phyloP scores from a whole-genome alignment of 1,140 invertebrate genomes.

The Metopolophium dirhodum region DNA sequence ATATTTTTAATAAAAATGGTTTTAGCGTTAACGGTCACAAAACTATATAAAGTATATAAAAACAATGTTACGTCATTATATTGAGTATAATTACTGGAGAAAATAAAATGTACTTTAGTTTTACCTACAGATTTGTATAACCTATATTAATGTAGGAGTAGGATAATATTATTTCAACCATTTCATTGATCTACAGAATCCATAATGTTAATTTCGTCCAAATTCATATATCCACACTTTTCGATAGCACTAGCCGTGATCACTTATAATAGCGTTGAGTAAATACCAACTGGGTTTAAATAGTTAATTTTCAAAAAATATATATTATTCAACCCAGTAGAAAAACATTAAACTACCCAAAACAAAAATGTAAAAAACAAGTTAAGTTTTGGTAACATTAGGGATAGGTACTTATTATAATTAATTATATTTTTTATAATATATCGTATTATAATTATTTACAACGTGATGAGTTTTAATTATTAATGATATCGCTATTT shows the following conservation, averaged over 20 bases:
- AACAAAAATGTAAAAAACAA: background rate
- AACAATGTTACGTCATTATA: background rate
- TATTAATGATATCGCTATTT: no score
- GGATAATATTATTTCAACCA: background rate
- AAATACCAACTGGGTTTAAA: background rate
- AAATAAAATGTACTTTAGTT: background rate
- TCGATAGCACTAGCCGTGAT: background rate
- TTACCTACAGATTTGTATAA: background rate
- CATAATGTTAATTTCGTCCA: background rate
- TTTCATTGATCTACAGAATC: background rate
- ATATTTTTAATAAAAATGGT: no score
- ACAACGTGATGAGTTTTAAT: background rate
- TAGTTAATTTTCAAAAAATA: background rate
- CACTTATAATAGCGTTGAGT: background rate
- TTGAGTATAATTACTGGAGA: background rate
- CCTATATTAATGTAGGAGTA: background rate
- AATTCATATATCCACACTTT: background rate
- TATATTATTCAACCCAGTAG: background rate
- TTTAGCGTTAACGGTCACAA: background rate
- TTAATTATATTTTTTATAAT: slow-evolving; percentile 5
- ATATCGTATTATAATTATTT: background rate
- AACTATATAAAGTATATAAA: background rate
- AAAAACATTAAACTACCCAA: background rate
- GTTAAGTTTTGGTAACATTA: background rate
- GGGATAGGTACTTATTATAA: background rate